These are phyloP conservation scores for Hestina assimilis DNA, from an alignment of 1,140 invertebrate genomes.

Conservation along the genomic window DNA sequence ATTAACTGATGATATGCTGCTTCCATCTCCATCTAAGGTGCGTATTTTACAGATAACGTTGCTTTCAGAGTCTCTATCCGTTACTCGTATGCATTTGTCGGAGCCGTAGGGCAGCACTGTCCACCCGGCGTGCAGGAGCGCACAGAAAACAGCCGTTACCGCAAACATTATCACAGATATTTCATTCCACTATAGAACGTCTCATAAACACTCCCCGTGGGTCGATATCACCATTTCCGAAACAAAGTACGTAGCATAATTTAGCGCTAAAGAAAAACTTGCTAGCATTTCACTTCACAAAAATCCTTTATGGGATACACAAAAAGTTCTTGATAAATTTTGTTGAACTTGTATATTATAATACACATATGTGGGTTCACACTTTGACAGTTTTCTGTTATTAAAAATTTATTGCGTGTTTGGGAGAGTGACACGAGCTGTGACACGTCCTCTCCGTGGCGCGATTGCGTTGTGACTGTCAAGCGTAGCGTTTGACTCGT, in stretches of 20 bases:
- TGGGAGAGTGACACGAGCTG: conserved; percentile 39
- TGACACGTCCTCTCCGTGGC: conserved; percentile 52
- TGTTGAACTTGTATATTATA: conserved; percentile 31
- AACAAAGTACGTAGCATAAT: conserved; percentile 72
- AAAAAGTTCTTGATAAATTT: conserved; percentile 34
- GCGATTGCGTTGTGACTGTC: conserved; percentile 70
- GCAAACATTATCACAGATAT: conserved; percentile 74
- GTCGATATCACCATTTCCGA: conserved; percentile 78
- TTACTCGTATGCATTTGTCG: conserved; percentile 61
- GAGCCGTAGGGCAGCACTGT: conserved; percentile 55
- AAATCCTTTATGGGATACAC: conserved; percentile 42
- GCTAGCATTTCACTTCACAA: conserved; percentile 65
- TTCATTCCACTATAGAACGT: conserved; percentile 73
- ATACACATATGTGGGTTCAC: conserved; percentile 42
- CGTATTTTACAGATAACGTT: conserved; percentile 84
- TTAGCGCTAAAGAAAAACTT: conserved; percentile 66
- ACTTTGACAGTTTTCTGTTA: conserved; percentile 60
- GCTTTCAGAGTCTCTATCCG: conserved; percentile 60
- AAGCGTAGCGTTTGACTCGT: conserved; percentile 56
- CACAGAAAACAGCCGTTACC: conserved; percentile 58
- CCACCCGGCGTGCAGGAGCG: conserved; percentile 60
- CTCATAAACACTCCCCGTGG: conserved; percentile 76
- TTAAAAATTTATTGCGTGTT: conserved; percentile 69
- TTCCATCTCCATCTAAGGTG: conserved; percentile 83
- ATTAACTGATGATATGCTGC: conserved; percentile 79